These are phyloP conservation scores for Idaea aversata DNA, from an alignment of 2,888 invertebrate genomes.

Conservation along the genomic window DNA sequence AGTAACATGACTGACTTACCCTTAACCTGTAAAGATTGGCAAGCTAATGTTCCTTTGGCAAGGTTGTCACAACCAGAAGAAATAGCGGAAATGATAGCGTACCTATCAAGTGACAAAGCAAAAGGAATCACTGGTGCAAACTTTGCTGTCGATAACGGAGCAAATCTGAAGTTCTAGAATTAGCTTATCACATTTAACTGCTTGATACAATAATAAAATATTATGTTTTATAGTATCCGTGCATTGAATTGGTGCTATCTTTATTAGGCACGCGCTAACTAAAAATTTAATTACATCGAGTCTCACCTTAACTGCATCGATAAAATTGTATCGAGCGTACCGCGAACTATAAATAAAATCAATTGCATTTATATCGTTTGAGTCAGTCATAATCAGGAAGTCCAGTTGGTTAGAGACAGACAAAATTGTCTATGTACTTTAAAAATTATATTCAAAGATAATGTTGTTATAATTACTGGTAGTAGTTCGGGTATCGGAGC, in stretches of 20 bases:
- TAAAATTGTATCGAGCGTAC: neutral
- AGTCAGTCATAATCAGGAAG: neutral
- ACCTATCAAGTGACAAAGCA: slow-evolving; percentile 22
- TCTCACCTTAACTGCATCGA: neutral
- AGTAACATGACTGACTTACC: slow-evolving; percentile 25
- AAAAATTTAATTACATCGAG: no score
- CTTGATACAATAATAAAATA: no score
- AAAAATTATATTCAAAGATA: slow-evolving; percentile 20
- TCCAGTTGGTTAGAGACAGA: neutral
- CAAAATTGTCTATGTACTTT: neutral
- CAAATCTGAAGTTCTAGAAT: slow-evolving; percentile 3
- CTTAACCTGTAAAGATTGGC: slow-evolving; percentile 2
- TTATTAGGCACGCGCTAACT: no score
- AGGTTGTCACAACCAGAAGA: slow-evolving; percentile 22
- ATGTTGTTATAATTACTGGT: slow-evolving; percentile 44
- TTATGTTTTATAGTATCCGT: no score
- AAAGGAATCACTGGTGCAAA: slow-evolving; percentile 25
- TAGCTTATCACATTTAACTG: slow-evolving; percentile 3
- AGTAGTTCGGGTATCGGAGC: slow-evolving; percentile 48
- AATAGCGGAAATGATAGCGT: slow-evolving; percentile 19
- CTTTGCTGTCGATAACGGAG: slow-evolving; percentile 30
- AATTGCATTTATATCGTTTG: neutral
- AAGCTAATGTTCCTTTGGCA: slow-evolving; percentile 11
- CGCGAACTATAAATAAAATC: neutral
- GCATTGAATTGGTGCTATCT: no score